Percentiles rank a stretch among this genome's conserved stretches.
Conservation (phyloP, 2,888 invertebrate genomes). For the Alentia gelatinosa region DNA sequence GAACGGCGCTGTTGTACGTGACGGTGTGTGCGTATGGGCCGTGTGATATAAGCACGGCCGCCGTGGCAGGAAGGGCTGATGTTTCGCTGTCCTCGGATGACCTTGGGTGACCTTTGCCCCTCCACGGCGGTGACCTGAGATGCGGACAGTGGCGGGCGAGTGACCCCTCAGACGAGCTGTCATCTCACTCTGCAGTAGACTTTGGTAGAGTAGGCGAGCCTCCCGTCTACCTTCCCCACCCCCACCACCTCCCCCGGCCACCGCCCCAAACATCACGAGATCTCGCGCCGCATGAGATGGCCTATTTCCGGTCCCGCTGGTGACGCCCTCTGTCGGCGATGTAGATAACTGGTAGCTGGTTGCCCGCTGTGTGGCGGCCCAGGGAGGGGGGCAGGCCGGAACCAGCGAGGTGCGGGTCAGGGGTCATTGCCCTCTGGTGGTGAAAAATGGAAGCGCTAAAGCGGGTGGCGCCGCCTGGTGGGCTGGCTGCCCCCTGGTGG, state of each 20-base stretch:
- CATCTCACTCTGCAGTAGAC: neutral
- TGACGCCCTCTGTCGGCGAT: neutral
- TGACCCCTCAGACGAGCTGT: too few relatives aligned
- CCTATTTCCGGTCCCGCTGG: neutral
- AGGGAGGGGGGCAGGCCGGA: neutral
- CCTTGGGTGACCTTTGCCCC: too few relatives aligned
- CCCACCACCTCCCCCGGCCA: neutral
- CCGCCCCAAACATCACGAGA: neutral
- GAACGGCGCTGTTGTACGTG: too few relatives aligned
- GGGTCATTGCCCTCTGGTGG: neutral
- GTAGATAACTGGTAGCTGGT: neutral
- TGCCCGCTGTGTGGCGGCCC: neutral
- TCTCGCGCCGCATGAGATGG: neutral
- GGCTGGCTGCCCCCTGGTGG: neutral
- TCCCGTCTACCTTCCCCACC: neutral
- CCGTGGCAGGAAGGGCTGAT: too few relatives aligned
- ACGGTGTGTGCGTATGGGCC: too few relatives aligned
- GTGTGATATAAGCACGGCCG: too few relatives aligned
- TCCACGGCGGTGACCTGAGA: too few relatives aligned
- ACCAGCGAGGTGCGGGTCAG: neutral
- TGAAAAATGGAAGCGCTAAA: constrained; percentile 14
- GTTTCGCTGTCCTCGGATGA: too few relatives aligned
- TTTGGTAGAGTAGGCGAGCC: neutral
- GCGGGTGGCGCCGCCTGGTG: neutral
- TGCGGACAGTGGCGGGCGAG: too few relatives aligned